Evolutionary conservation across 2,888 invertebrate species (phyloP).

Genomic region (Aphodius sticticus): DNA sequence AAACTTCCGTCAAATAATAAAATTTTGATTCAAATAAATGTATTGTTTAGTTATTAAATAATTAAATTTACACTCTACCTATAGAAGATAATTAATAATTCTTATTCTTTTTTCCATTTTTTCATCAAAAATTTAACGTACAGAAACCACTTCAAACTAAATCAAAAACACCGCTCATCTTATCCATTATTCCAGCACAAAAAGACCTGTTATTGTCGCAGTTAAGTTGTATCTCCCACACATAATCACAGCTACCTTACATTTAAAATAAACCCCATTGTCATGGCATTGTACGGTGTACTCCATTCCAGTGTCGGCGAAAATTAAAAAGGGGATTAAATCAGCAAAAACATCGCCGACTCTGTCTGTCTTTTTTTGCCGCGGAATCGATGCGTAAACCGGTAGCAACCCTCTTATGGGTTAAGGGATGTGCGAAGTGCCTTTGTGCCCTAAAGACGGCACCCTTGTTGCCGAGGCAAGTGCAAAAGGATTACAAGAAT

Average conservation of each 20-base stretch:
- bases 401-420: not conserved
- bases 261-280: not conserved
- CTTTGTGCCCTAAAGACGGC: not conserved
- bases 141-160: too few species aligned
- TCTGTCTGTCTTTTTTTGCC: not conserved
- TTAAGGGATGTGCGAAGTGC: conserved; percentile 4
- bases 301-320: not conserved
- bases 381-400: not conserved
- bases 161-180: too few species aligned
- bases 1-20: too few species aligned
- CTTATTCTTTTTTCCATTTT: too few species aligned
- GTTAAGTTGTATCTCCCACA: not conserved
- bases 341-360: not conserved
- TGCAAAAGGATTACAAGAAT: conserved; percentile 24
- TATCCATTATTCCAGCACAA: not conserved
- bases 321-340: not conserved
- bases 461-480: not conserved
- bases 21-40: too few species aligned
- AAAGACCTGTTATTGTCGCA: not conserved
- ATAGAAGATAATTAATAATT: too few species aligned
- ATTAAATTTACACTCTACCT: too few species aligned
- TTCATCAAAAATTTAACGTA: too few species aligned
- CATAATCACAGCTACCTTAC: not conserved
- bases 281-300: not conserved
- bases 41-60: too few species aligned